A percentile compares a stretch with the other conserved stretches of the same genome.
These are phyloP conservation scores for Philopotamus ludificatus DNA, from an alignment of 1,140 invertebrate species.

Conservation along the genomic window DNA sequence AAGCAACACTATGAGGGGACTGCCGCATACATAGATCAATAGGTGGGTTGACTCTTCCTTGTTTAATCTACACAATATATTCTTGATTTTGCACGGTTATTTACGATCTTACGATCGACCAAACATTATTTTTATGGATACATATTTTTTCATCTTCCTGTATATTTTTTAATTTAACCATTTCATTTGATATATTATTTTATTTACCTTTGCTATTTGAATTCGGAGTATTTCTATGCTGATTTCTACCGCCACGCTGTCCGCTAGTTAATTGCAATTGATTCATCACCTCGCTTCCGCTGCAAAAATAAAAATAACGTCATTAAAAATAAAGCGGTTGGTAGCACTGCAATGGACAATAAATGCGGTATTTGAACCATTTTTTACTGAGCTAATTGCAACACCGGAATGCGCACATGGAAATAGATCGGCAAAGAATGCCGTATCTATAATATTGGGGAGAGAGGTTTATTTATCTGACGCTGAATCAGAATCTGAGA, in stretches of 20 bases:
- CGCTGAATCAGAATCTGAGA: too few relatives aligned
- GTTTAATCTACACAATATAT: too few relatives aligned
- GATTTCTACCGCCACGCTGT: conserved; percentile 24
- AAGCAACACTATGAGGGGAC: too few relatives aligned
- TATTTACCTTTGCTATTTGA: conserved; percentile 33
- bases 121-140: neutral
- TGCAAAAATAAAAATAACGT: too few relatives aligned
- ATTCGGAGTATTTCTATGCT: conserved; percentile 37
- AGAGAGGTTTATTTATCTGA: neutral
- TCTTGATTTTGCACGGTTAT: too few relatives aligned
- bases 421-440: neutral
- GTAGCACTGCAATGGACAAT: too few relatives aligned
- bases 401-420: neutral
- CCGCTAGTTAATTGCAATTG: conserved; percentile 31
- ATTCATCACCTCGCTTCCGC: conserved; percentile 37
- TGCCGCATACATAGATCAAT: too few relatives aligned
- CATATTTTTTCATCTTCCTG: neutral
- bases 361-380: too few relatives aligned
- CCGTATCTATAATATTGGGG: neutral
- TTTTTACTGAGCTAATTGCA: too few relatives aligned
- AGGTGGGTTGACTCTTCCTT: too few relatives aligned
- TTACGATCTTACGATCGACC: too few relatives aligned
- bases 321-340: too few relatives aligned
- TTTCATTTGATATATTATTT: neutral
- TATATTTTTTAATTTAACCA: neutral